Conservation (phyloP, 2,797 vertebrate species). For the Pseudochromis fuscus region DNA sequence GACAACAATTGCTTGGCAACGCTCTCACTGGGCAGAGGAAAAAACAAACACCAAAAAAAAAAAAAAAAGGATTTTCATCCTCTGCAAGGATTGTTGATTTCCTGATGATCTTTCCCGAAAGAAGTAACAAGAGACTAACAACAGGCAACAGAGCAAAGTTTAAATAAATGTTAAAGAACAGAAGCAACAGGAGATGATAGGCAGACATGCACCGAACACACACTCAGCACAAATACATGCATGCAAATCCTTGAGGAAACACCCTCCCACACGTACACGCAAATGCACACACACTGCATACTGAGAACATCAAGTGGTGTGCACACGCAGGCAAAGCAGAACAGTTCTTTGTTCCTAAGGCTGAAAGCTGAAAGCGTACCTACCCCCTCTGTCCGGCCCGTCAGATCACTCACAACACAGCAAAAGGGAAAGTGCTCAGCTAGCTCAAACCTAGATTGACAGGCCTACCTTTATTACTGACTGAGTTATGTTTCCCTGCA, state of each 20-base stretch:
- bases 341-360: constrained; percentile 71
- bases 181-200: constrained; percentile 51
- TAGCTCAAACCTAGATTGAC: constrained; percentile 81
- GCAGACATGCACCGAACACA: constrained; percentile 28
- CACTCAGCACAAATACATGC: constrained; percentile 38
- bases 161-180: constrained; percentile 50
- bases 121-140: constrained; percentile 51
- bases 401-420: constrained; percentile 76
- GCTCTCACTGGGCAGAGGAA: constrained; percentile 59
- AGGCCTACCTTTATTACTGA: constrained; percentile 83
- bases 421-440: constrained; percentile 71
- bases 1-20: constrained; percentile 82
- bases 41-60: constrained; percentile 58
- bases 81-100: constrained; percentile 42
- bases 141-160: constrained; percentile 39
- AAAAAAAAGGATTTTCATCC: constrained; percentile 59
- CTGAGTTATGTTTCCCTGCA: constrained; percentile 80
- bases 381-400: constrained; percentile 53
- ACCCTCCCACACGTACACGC: background rate
- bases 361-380: constrained; percentile 67
- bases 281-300: constrained; percentile 24
- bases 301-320: constrained; percentile 63
- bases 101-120: constrained; percentile 50
- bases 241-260: background rate
- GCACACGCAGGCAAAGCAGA: constrained; percentile 48